Conservation (phyloP, 2,113 vertebrate genomes). For the Machaerirhynchus nigripectus region DNA sequence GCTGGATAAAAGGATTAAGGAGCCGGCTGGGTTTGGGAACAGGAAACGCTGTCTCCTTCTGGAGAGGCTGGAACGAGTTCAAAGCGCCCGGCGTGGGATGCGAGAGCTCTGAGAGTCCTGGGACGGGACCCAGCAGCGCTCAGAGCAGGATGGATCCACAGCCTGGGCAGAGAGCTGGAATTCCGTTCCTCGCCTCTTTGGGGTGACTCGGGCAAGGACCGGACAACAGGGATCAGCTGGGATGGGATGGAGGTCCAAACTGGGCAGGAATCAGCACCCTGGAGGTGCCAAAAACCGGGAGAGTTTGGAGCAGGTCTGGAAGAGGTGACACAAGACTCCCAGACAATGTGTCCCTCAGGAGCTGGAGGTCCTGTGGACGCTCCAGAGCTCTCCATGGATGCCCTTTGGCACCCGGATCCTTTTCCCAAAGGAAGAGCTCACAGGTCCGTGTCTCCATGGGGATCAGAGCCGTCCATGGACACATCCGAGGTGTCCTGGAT, state of each 20-base stretch:
- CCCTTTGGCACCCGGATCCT: neutral
- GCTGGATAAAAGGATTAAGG: constrained; percentile 39
- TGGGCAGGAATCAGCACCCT: neutral
- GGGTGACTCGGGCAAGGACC: neutral
- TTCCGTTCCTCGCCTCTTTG: neutral
- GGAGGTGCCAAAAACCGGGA: neutral
- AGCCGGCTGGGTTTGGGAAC: neutral
- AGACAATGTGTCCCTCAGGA: neutral
- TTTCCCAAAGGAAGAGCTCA: accelerated
- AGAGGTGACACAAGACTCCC: neutral
- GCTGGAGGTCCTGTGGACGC: neutral
- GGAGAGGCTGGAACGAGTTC: neutral
- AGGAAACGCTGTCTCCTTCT: neutral
- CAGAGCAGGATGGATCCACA: neutral
- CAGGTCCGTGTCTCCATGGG: neutral
- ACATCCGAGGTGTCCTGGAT: neutral
- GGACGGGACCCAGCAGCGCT: neutral
- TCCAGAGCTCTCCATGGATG: neutral
- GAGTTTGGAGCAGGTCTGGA: neutral
- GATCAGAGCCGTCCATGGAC: neutral
- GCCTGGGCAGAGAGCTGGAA: neutral
- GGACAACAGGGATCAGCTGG: neutral
- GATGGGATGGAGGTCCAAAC: neutral
- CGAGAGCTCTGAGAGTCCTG: neutral
- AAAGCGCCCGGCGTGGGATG: constrained; percentile 26